Evolutionary conservation across 2,888 invertebrate genomes (phyloP).

Genomic region (Lasioglossum leucozonium): DNA sequence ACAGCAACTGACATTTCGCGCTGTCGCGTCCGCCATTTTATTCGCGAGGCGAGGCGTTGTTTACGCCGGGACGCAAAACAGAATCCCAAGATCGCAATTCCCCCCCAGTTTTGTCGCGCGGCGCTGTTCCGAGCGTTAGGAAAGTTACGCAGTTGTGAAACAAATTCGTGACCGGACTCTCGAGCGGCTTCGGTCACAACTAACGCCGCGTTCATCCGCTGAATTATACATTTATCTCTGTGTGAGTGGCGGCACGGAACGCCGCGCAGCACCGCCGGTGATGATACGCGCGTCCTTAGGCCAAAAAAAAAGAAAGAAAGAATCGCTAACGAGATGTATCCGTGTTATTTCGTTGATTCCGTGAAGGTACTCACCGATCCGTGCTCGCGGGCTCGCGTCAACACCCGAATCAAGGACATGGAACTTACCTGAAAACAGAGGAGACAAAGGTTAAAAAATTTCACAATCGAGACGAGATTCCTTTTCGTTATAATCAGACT

Average conservation of each 20-base stretch:
- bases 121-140: slow-evolving; percentile 49
- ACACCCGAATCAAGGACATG: slow-evolving; percentile 23
- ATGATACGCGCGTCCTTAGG: slow-evolving; percentile 41
- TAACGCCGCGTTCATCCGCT: slow-evolving; percentile 44
- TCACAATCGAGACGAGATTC: too few species aligned
- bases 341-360: slow-evolving; percentile 60
- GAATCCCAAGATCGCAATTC: slow-evolving; percentile 27
- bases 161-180: slow-evolving; percentile 52
- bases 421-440: slow-evolving; percentile 70
- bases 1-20: neutral
- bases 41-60: neutral
- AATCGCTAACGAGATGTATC: slow-evolving; percentile 59
- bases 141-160: slow-evolving; percentile 57
- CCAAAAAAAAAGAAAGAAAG: slow-evolving; percentile 1
- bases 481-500: too few species aligned
- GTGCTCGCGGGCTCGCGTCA: slow-evolving; percentile 21
- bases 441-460: slow-evolving; percentile 32
- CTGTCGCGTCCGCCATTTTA: neutral
- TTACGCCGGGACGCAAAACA: slow-evolving; percentile 29
- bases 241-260: slow-evolving; percentile 41
- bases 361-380: slow-evolving; percentile 62
- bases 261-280: slow-evolving; percentile 29
- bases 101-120: slow-evolving; percentile 35
- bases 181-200: slow-evolving; percentile 32
- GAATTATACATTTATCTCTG: slow-evolving; percentile 57